Evolutionary conservation across 2,888 invertebrate genomes (phyloP).

Genomic region (Meloe dianella): DNA sequence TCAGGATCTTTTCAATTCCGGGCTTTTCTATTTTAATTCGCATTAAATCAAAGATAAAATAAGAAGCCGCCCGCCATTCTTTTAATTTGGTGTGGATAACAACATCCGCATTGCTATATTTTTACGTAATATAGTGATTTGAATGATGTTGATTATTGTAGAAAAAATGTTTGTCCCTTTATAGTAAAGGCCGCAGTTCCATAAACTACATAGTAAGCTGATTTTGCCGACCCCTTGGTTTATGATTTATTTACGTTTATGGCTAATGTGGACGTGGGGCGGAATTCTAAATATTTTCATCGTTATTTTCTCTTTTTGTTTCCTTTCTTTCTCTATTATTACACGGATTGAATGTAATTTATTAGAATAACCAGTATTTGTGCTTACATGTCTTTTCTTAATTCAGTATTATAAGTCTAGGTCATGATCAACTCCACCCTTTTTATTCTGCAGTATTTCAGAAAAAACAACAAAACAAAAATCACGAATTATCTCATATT

Average conservation of each 20-base stretch:
- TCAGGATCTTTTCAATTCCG: constrained; percentile 35
- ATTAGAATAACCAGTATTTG: constrained; percentile 4
- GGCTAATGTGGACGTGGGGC: constrained; percentile 32
- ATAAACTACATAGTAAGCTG: constrained; percentile 22
- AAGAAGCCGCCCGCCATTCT: constrained; percentile 9
- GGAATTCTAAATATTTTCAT: constrained; percentile 13
- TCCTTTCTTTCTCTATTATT: not conserved
- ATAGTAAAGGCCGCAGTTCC: constrained; percentile 20
- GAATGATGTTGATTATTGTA: constrained; percentile 1
- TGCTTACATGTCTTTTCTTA: not conserved
- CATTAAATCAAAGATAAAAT: constrained; percentile 39
- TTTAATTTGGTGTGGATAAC: not conserved
- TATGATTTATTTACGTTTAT: constrained; percentile 40
- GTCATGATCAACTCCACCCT: not conserved
- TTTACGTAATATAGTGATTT: constrained; percentile 16
- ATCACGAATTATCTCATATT: too few relatives aligned
- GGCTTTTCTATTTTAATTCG: constrained; percentile 36
- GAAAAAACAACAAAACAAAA: too few relatives aligned
- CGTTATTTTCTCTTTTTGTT: not conserved
- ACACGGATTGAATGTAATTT: not conserved
- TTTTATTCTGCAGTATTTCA: not conserved
- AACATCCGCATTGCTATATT: constrained; percentile 8
- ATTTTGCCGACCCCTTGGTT: constrained; percentile 29
- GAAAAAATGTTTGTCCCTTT: constrained; percentile 6
- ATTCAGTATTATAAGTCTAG: constrained; percentile 8